Conservation (phyloP, 2,113 vertebrate genomes). For the Saccopteryx leptura region DNA sequence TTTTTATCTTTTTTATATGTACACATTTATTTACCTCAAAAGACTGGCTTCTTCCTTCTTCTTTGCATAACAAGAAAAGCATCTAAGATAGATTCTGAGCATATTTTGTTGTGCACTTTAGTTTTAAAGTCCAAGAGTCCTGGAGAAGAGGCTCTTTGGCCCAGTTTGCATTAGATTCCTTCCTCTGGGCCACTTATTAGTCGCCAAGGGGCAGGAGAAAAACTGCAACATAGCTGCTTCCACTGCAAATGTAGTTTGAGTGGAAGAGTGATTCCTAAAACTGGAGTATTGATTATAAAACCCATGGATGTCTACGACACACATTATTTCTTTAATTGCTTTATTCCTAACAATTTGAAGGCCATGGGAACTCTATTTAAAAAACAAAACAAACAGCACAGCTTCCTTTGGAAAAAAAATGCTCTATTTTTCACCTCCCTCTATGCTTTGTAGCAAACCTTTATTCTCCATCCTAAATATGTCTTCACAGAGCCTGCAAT, state of each 20-base stretch:
- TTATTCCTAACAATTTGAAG: slow-evolving; percentile 21
- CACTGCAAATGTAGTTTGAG: background rate
- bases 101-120: background rate
- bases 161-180: background rate
- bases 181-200: background rate
- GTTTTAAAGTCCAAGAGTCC: background rate
- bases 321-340: background rate
- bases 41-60: background rate
- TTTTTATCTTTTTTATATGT: background rate
- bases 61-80: background rate
- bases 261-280: background rate
- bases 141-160: background rate
- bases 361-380: background rate
- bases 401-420: background rate
- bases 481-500: background rate
- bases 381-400: background rate
- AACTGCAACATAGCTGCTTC: background rate
- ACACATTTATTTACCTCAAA: background rate
- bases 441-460: background rate
- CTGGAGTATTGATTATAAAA: background rate
- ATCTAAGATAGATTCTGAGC: background rate
- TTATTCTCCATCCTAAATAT: background rate
- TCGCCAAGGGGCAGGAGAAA: background rate
- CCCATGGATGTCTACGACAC: background rate
- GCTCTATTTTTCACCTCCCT: background rate